Evolutionary conservation across 2,888 invertebrate species (phyloP), one percentile per base, ranked within the genome.

Genomic region (Melinopterus prodromus): DNA sequence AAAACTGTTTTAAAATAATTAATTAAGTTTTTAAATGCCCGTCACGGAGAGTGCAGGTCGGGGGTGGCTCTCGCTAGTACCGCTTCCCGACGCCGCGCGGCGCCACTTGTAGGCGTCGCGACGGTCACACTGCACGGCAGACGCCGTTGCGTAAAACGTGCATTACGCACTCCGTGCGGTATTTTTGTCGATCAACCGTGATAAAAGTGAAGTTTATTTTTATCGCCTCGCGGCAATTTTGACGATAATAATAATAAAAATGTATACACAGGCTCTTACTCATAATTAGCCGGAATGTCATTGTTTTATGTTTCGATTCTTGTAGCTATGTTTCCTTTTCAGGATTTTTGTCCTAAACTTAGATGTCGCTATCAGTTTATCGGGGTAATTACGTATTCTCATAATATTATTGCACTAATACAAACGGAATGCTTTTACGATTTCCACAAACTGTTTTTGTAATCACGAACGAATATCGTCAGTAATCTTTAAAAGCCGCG

Each of bases 101-200:
- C 88, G 88, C 88, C 88, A 88, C 88, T 83, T 86, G 86, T 86
- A 84, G 83, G 87, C 87, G 88, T 88, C 87, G 87, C 86, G 87
- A 86, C 86, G 87, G 83, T 77, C 79, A 81, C 71, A 15, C 82
- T 86, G 84, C 81, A 83, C 85, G 16, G n/a, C 76, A 15, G 72
- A 26, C 35, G 35, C 76, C 14, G 15, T 76, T 76, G 53, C 53
- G 16, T 76, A 76, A 76, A 76, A 76, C 37, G 14, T 36, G 36
- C 16, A 53, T 53, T 53, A 53, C 53, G 53, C 53, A 53, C 12
- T 53, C 9, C 12, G 1, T 53, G 53, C 9, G 9, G 53, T 12
- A 9, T 53, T 53, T 53, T 7, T 53, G 53, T 53, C 53, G 53
- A 53, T 53, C 1, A 9, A 1, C 12, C 12, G 9, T 7, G 53